Evolutionary conservation across 2,888 invertebrate genomes (phyloP), one percentile per base, ranked within the genome.

Genomic region (Xanthorhoe designata): DNA sequence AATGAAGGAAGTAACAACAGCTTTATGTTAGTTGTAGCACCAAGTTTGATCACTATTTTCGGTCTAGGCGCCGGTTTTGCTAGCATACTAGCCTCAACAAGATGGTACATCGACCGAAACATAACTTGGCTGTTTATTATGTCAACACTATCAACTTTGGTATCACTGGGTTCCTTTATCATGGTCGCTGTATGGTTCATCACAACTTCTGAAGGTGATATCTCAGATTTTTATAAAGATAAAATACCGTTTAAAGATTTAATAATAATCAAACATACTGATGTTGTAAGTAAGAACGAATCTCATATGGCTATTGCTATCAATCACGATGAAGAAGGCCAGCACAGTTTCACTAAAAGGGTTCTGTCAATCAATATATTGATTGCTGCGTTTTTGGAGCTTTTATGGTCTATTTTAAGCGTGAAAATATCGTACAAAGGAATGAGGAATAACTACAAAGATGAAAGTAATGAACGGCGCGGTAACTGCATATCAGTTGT

Each of bases 91-190:
- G 96, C 96, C 0, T 96, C 95, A 77, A 94, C 94, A 42, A 86
- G 92, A 69, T 96, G 96, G 96, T 96, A 96, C 78, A 94, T 95
- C 53, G 95, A 96, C 76, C 91, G 94, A 64, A 95, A 96, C 78
- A 96, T 96, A 73, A 92, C 93, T 0, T 94, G 94, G 90, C 89
- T 96, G 72, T 95, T 96, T 73, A 81, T 94, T 53, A 91, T 94
- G 68, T 94, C 95, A 0, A 81, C 94, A 24, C 78, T 95, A 63
- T 94, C 95, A 0, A 90, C 94, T 0, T 13, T 94, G 0, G 89
- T 94, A 0, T 94, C 95, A 0, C 76, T 93, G 0, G 75, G 89
- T 1, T 78, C 93, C 0, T 87, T 92, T 13, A 78, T 92, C 2
- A 84, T 94, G 78, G 83, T 94, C 15, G 84, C 90, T 0, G 88